Percentiles rank a stretch among this genome's conserved stretches.
Conservation (phyloP, 2,113 vertebrate species). For the Onychostruthus taczanowskii region DNA sequence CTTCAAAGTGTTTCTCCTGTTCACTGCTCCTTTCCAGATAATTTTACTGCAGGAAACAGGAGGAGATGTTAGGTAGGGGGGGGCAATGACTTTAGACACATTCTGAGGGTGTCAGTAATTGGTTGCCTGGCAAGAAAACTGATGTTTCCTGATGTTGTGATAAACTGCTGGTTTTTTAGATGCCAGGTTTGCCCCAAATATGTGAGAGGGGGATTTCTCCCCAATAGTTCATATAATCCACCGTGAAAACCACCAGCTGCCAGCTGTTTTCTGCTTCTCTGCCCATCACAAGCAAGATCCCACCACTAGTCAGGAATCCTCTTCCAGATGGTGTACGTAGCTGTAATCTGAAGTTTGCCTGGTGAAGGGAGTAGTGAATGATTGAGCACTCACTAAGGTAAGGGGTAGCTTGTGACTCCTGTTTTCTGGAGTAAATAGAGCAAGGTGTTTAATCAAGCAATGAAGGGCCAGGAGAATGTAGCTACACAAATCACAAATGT, state of each 20-base stretch:
- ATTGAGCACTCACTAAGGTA: conserved; percentile 5
- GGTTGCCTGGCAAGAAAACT: background rate
- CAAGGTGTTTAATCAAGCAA: conserved; percentile 45
- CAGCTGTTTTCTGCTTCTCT: conserved; percentile 6
- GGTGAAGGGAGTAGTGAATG: background rate
- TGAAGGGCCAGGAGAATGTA: conserved; percentile 38
- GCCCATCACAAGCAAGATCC: background rate
- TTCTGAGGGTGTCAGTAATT: background rate
- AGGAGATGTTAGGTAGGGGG: background rate
- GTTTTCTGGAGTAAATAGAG: conserved; percentile 42
- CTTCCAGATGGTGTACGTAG: background rate
- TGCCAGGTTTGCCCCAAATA: background rate
- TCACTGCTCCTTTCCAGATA: background rate
- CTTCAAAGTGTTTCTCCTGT: background rate
- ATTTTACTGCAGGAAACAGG: background rate
- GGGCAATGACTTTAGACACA: background rate
- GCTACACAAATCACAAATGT: background rate
- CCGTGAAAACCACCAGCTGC: conserved; percentile 1
- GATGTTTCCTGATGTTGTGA: background rate
- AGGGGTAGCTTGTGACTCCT: background rate
- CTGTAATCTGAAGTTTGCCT: conserved; percentile 10
- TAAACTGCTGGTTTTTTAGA: background rate
- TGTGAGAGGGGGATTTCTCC: background rate
- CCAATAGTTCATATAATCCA: background rate
- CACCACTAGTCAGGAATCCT: background rate